phyloP scores from a whole-genome alignment of 92 coral and sea anemone species.

The Muricea muricata region DNA sequence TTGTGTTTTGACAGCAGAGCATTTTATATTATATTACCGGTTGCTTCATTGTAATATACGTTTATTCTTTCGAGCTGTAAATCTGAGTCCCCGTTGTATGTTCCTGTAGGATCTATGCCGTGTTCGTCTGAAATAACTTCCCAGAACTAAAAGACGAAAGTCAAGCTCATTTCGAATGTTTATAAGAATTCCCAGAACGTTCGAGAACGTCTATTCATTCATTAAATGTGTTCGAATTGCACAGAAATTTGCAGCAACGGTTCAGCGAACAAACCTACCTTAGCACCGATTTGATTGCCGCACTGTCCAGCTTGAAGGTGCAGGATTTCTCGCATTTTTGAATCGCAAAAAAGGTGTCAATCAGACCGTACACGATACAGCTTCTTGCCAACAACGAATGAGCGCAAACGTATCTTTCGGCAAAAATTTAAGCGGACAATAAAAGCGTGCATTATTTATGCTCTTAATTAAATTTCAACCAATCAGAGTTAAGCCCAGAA shows the following conservation, averaged over 20 bases:
- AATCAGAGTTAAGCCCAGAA: too few species aligned
- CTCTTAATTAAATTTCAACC: too few species aligned
- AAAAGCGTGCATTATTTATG: too few species aligned
- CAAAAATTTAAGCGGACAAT: too few species aligned
- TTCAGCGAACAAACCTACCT: constrained; percentile 60
- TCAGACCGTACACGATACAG: too few species aligned
- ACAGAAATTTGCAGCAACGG: not conserved
- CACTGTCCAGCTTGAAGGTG: constrained; percentile 94
- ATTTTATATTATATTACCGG: constrained; percentile 54
- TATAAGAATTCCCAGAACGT: not conserved
- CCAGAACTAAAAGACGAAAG: constrained; percentile 44
- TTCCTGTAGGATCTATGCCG: constrained; percentile 96
- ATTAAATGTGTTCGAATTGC: too few species aligned
- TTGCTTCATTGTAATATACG: constrained; percentile 95
- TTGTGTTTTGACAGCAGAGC: not conserved
- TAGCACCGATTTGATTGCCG: constrained; percentile 94
- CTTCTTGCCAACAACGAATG: too few species aligned
- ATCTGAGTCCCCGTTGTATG: constrained; percentile 94
- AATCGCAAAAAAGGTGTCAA: too few species aligned
- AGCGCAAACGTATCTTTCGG: too few species aligned
- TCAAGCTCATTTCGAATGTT: too few species aligned
- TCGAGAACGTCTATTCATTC: too few species aligned
- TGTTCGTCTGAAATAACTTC: constrained; percentile 62
- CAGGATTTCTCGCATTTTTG: constrained; percentile 89
- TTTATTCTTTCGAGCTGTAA: constrained; percentile 96